Evolutionary conservation across 1,140 invertebrate genomes (phyloP).

Genomic region (Littorina saxatilis): DNA sequence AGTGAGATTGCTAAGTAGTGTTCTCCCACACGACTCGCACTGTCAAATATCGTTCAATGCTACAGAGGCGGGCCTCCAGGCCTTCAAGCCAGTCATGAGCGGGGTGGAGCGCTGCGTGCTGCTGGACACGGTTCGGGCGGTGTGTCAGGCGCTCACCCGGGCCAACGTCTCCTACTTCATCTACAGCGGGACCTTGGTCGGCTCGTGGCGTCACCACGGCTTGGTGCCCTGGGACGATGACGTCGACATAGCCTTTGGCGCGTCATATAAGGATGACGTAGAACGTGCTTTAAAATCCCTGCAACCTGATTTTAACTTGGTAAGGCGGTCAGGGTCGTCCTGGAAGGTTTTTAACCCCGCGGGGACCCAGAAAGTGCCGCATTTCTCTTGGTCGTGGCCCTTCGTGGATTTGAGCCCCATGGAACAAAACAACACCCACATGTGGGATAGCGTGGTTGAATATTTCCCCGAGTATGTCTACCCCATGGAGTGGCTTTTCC

Average conservation of each 20-base stretch:
- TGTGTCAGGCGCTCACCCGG: slow-evolving; percentile 34
- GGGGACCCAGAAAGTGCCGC: background rate
- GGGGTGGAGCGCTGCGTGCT: slow-evolving; percentile 6
- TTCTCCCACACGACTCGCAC: no score
- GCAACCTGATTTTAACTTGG: background rate
- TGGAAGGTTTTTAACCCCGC: background rate
- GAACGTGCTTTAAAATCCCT: background rate
- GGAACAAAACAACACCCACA: slow-evolving; percentile 46
- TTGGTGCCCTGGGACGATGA: slow-evolving; percentile 64
- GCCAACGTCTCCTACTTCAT: slow-evolving; percentile 52
- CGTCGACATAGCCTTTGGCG: slow-evolving; percentile 44
- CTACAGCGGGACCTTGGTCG: slow-evolving; percentile 50
- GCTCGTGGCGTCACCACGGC: slow-evolving; percentile 60
- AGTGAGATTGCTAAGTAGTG: no score
- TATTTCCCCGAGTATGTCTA: slow-evolving; percentile 12
- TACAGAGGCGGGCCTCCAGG: no score
- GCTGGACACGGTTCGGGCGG: slow-evolving; percentile 27
- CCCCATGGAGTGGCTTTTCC: slow-evolving; percentile 44
- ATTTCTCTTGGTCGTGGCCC: slow-evolving; percentile 38
- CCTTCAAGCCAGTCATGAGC: slow-evolving; percentile 24
- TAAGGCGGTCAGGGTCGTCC: no score
- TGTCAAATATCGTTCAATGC: no score
- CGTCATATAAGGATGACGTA: background rate
- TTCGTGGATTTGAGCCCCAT: slow-evolving; percentile 51
- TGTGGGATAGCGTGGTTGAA: slow-evolving; percentile 43